Percentiles rank a stretch among this genome's conserved stretches.
Conservation (phyloP, 2,113 vertebrate species). For the Cacatua alba region DNA sequence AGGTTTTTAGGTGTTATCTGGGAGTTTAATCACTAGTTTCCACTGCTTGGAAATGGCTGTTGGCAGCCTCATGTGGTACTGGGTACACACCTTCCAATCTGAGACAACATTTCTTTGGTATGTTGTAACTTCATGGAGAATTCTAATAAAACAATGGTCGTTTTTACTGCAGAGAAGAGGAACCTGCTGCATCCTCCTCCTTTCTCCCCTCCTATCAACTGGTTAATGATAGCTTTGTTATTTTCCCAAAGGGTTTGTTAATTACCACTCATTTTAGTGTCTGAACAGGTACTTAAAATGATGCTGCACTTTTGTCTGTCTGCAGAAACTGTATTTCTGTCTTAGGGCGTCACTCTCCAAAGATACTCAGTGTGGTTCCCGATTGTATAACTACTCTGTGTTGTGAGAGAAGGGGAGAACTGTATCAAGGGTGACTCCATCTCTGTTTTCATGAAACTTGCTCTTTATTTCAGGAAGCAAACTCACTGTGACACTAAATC, state of each 20-base stretch:
- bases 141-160: not conserved
- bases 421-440: not conserved
- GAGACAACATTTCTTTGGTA: not conserved
- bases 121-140: not conserved
- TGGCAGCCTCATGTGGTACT: not conserved
- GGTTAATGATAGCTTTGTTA: not conserved
- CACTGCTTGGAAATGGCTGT: not conserved
- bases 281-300: not conserved
- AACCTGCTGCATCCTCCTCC: not conserved
- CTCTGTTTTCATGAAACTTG: not conserved
- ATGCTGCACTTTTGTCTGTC: not conserved
- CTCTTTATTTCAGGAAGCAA: not conserved
- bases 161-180: not conserved
- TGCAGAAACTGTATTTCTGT: not conserved
- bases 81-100: not conserved
- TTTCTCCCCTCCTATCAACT: not conserved
- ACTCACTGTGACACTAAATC: constrained; percentile 4
- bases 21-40: not conserved
- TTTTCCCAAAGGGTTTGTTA: not conserved
- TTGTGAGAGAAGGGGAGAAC: not conserved
- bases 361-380: not conserved
- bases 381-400: not conserved
- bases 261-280: not conserved
- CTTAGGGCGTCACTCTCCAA: not conserved
- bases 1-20: not conserved